Conservation (phyloP, 2,888 invertebrate species). For the Mythimna vitellina region DNA sequence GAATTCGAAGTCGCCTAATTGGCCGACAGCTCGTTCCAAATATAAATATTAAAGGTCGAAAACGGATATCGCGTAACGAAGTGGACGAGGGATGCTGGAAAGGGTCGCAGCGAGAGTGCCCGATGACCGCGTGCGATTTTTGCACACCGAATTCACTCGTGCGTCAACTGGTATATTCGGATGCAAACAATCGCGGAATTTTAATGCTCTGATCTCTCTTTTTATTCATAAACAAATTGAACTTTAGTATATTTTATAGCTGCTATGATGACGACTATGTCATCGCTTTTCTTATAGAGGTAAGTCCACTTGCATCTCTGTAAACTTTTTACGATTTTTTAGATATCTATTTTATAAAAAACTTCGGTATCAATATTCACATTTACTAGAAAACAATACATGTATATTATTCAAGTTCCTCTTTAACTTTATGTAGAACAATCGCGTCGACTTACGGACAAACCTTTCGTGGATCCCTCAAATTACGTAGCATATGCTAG, state of each 20-base stretch:
- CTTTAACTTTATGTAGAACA: constrained; percentile 48
- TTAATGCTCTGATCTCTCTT: constrained; percentile 46
- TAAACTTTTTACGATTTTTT: too few species aligned
- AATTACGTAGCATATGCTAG: constrained; percentile 79
- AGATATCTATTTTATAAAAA: neutral
- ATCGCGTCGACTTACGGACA: constrained; percentile 49
- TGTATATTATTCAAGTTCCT: constrained; percentile 29
- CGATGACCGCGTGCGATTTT: constrained; percentile 57
- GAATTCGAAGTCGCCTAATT: constrained; percentile 81
- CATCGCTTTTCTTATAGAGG: neutral
- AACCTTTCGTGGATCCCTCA: constrained; percentile 73
- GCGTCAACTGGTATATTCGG: constrained; percentile 48
- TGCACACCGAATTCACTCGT: constrained; percentile 59
- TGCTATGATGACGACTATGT: neutral
- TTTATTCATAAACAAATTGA: constrained; percentile 34
- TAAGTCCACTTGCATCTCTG: neutral
- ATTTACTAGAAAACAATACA: constrained; percentile 21
- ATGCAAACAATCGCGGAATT: constrained; percentile 61
- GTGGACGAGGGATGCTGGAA: constrained; percentile 60
- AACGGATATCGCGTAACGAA: constrained; percentile 74
- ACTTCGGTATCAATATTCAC: neutral
- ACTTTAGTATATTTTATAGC: constrained; percentile 30
- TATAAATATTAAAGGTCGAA: constrained; percentile 79
- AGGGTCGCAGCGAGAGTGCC: constrained; percentile 59
- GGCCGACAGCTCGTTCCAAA: constrained; percentile 82